Evolutionary conservation across 2,797 vertebrate species (phyloP).

Genomic region (Leptodactylus fallax): DNA sequence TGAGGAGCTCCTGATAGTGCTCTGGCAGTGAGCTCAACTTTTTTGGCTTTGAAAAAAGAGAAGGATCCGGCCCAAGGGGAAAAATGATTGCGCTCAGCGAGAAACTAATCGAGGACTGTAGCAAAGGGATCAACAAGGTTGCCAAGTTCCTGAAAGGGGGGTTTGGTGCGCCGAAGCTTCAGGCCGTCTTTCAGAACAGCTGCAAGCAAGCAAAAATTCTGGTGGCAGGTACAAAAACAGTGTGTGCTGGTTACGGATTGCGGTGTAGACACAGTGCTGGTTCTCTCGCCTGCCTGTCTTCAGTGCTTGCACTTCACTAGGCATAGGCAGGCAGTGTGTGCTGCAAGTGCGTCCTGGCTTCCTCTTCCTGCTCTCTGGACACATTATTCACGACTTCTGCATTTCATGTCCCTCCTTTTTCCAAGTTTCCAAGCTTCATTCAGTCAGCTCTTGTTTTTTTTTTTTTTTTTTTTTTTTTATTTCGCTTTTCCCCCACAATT

Average conservation of each 20-base stretch:
- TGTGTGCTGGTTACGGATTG: background rate
- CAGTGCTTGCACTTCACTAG: no score
- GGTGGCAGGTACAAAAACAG: constrained; percentile 64
- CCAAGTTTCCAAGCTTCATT: background rate
- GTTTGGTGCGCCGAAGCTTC: constrained; percentile 61
- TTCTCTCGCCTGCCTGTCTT: no score
- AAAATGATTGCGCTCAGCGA: constrained; percentile 64
- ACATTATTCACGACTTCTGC: constrained; percentile 43
- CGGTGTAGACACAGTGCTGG: no score
- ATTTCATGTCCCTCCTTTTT: constrained; percentile 34
- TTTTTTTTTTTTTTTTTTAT: no score
- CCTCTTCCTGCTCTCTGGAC: constrained; percentile 46
- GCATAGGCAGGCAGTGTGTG: constrained; percentile 4
- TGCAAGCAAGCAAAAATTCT: constrained; percentile 66
- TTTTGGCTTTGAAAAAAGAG: constrained; percentile 2
- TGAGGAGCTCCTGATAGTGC: constrained; percentile 20
- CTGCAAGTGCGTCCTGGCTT: constrained; percentile 39
- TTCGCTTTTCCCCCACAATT: constrained; percentile 1
- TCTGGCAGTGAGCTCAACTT: constrained; percentile 20
- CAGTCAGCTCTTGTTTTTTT: background rate
- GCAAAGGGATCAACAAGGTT: constrained; percentile 68
- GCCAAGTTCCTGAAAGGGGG: constrained; percentile 65
- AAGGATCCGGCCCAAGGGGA: background rate
- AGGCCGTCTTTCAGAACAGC: constrained; percentile 51
- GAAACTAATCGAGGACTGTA: constrained; percentile 68